Percentiles rank a stretch among this genome's conserved stretches.
Conservation (phyloP, 1,140 invertebrate genomes). For the Philaenus spumarius region DNA sequence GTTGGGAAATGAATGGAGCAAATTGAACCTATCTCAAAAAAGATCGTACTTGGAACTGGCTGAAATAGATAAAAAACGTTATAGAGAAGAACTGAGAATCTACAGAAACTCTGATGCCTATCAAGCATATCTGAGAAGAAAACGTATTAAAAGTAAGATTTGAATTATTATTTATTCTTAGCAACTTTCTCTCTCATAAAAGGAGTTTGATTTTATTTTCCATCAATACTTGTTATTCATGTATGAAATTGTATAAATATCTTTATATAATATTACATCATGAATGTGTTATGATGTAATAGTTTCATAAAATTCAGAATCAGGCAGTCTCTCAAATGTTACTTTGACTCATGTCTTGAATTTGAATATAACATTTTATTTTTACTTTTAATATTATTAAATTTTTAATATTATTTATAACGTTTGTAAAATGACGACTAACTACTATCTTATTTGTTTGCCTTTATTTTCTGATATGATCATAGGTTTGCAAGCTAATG, state of each 20-base stretch:
- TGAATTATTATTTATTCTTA: background rate
- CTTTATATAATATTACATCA: too few relatives aligned
- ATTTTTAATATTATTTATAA: too few relatives aligned
- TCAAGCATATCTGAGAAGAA: slow-evolving; percentile 46
- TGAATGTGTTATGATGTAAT: too few relatives aligned
- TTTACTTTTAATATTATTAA: too few relatives aligned
- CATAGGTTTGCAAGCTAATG: slow-evolving; percentile 41
- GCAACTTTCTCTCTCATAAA: background rate
- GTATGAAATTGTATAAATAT: too few relatives aligned
- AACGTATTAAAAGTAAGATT: slow-evolving; percentile 40
- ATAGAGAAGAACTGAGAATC: slow-evolving; percentile 48
- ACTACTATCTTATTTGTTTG: background rate
- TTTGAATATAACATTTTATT: too few relatives aligned
- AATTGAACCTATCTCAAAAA: slow-evolving; percentile 45
- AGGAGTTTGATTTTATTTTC: background rate
- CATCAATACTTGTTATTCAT: background rate
- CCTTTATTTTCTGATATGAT: slow-evolving; percentile 4
- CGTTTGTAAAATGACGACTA: background rate
- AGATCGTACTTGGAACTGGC: slow-evolving; percentile 48
- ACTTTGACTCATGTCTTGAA: too few relatives aligned
- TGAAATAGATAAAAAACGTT: slow-evolving; percentile 49
- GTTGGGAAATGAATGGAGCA: slow-evolving; percentile 51
- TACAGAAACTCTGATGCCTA: slow-evolving; percentile 51
- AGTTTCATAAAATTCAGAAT: too few relatives aligned
- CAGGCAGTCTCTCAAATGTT: too few relatives aligned